Conservation (phyloP, 2,888 invertebrate genomes). For the Aphidoletes aphidimyza region DNA sequence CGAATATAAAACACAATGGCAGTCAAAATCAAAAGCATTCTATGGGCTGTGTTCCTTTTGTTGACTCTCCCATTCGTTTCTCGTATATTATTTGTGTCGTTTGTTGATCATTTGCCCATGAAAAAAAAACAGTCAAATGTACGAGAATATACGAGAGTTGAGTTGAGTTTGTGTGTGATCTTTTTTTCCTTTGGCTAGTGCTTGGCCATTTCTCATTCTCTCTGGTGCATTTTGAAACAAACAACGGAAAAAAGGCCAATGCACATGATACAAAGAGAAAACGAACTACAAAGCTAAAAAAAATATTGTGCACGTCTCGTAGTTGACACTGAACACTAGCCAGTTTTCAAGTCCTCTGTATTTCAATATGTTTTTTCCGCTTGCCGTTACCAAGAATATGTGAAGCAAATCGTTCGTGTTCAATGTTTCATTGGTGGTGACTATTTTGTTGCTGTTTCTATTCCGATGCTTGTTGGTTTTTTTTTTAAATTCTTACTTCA, state of each 20-base stretch:
- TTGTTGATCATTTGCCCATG: not conserved
- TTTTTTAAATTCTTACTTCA: not conserved
- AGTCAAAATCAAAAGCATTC: not conserved
- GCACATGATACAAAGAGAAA: not conserved
- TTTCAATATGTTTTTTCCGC: conserved; percentile 40
- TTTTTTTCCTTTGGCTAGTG: not conserved
- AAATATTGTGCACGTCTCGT: not conserved
- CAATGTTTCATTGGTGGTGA: not conserved
- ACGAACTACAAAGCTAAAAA: too few species aligned
- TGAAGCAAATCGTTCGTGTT: not conserved
- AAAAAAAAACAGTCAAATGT: not conserved
- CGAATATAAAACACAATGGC: not conserved
- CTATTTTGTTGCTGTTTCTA: conserved; percentile 8
- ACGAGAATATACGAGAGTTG: not conserved
- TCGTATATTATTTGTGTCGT: not conserved
- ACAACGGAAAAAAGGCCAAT: not conserved
- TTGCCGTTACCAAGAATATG: not conserved
- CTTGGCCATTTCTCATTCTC: not conserved
- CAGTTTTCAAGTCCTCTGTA: conserved; percentile 20
- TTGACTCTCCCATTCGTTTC: conserved; percentile 29
- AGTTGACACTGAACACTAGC: conserved; percentile 8
- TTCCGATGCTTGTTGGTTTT: not conserved
- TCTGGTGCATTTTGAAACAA: not conserved
- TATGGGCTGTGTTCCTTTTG: not conserved
- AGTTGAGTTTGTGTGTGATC: not conserved